Conservation (phyloP, 2,888 invertebrate genomes). For the Gastracanthus pulcherrimus region DNA sequence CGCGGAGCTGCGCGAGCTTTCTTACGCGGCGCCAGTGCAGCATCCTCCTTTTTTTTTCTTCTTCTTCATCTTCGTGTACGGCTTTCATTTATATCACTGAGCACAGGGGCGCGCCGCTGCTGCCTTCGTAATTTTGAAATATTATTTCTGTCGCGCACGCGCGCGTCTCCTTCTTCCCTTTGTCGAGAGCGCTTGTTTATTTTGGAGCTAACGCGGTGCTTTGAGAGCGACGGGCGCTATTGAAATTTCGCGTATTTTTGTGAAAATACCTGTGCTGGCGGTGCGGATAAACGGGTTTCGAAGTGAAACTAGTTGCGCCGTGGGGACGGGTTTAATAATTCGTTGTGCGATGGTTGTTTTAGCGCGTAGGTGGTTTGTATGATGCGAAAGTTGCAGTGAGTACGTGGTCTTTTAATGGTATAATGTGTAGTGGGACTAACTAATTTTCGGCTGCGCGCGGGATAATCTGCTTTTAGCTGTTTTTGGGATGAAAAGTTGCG, state of each 20-base stretch:
- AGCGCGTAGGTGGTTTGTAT: background rate
- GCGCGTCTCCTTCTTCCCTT: background rate
- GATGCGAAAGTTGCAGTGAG: background rate
- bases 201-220: background rate
- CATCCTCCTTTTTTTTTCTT: background rate
- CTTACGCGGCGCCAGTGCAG: slow-evolving; percentile 1
- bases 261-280: background rate
- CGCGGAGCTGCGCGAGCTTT: background rate
- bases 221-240: no score
- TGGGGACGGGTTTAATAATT: background rate
- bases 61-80: background rate
- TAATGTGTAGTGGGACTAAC: background rate
- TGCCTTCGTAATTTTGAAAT: slow-evolving; percentile 49
- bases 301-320: background rate
- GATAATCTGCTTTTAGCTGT: background rate
- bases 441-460: background rate
- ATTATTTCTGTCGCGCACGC: slow-evolving; percentile 24
- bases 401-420: background rate
- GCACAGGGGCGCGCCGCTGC: slow-evolving; percentile 27
- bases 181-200: background rate
- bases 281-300: background rate
- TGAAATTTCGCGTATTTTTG: no score
- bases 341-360: background rate
- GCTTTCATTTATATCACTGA: slow-evolving; percentile 46
- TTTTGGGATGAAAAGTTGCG: no score